These are phyloP conservation scores for Bellardia bayeri DNA, from an alignment of 2,888 invertebrate genomes.

Conservation along the genomic window DNA sequence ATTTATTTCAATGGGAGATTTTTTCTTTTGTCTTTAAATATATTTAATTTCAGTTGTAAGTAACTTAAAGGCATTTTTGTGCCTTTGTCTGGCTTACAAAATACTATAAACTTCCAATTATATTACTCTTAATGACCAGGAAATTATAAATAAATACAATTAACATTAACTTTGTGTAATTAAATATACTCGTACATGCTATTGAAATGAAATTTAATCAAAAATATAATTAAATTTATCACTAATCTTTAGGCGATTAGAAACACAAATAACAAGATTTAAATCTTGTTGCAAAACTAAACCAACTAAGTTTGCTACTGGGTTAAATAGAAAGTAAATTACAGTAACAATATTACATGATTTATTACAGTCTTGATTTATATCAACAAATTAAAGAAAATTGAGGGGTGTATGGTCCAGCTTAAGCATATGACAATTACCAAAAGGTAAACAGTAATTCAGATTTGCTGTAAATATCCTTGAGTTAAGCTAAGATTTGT, in stretches of 20 bases:
- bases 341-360: neutral
- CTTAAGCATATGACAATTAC: neutral
- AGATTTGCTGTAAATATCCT: constrained; percentile 11
- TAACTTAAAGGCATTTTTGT: constrained; percentile 1
- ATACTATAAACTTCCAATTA: neutral
- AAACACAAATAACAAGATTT: neutral
- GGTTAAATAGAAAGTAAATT: neutral
- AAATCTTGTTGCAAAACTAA: neutral
- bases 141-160: neutral
- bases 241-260: constrained; percentile 39
- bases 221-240: constrained; percentile 43
- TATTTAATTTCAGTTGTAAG: constrained; percentile 6
- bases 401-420: neutral
- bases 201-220: constrained; percentile 14
- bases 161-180: constrained; percentile 36
- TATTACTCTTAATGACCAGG: neutral
- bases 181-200: constrained; percentile 2
- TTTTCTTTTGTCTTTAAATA: neutral
- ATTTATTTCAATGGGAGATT: constrained; percentile 16
- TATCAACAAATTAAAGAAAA: constrained; percentile 19
- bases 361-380: constrained; percentile 23
- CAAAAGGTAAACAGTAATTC: constrained; percentile 35
- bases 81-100: neutral
- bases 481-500: constrained; percentile 2
- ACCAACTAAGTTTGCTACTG: neutral